These are phyloP conservation scores for Dicranocentrus wangi DNA, from an alignment of 2,888 invertebrate genomes.

Conservation along the genomic window DNA sequence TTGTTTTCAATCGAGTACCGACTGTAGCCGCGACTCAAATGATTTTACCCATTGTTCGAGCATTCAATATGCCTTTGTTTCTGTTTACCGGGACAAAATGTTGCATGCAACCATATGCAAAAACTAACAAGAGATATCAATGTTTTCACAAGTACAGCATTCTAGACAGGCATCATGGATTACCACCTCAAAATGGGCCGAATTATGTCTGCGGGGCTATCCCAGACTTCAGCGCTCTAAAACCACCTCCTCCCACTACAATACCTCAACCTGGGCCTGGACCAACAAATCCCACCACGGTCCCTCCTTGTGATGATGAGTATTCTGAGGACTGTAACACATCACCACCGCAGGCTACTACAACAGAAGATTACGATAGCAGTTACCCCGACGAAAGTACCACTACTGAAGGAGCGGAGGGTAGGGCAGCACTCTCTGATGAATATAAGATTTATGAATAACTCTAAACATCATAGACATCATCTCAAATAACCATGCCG, in stretches of 20 bases:
- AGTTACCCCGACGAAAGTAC: background rate
- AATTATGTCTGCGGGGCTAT: constrained; percentile 26
- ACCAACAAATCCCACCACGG: too few species aligned
- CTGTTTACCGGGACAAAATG: constrained; percentile 34
- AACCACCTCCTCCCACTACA: too few species aligned
- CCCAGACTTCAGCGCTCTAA: too few species aligned
- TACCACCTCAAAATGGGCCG: background rate
- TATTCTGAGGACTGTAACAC: too few species aligned
- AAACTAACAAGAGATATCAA: background rate
- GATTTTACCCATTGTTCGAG: constrained; percentile 29
- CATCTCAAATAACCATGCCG: too few species aligned
- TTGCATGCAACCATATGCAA: constrained; percentile 24
- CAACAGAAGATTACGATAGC: too few species aligned
- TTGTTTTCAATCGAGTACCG: constrained; percentile 29
- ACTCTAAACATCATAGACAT: background rate
- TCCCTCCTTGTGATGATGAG: too few species aligned
- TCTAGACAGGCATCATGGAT: constrained; percentile 24
- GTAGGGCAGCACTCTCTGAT: background rate
- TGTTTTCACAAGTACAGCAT: constrained; percentile 1
- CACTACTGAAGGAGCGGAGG: background rate
- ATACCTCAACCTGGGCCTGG: too few species aligned
- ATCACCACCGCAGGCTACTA: too few species aligned
- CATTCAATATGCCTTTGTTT: constrained; percentile 29
- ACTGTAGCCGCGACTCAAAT: background rate
- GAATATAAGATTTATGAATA: background rate